Base-by-base conservation (phyloP, 2,888 invertebrate genomes). In the Megaustenia siamemsis region DNA sequence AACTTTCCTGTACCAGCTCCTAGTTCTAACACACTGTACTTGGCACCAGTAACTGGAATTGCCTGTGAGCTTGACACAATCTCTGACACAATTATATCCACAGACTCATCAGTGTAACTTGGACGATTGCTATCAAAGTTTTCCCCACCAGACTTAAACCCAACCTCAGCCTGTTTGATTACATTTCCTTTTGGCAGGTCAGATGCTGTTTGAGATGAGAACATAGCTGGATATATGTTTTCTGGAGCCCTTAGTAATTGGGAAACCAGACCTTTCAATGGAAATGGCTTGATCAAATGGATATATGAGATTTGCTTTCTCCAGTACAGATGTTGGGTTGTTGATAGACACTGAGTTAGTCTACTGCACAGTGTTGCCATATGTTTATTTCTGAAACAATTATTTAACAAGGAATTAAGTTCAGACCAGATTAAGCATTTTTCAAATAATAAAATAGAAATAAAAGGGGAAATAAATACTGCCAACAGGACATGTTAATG, bases 1-100 rank as follows among this genome's bases (percentile, higher is more conserved):
- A 90, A 88, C 75, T 90, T 90, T 10, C 91, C 91, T 24, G 90
- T 91, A 28, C 91, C 91, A 45, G 91, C 89, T 32, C 91, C 91
- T 45, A 91, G 88, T 77, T 91, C 91, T 2, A 90, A 60, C 40
- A 90, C 83, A 68, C 90, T 85, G 82, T 88, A 88, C n/a, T 82
- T 69, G 4, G 81, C 73, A 24, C 12, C 32, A 53, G 38, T 12
- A 21, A 10, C 21, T 38, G 38, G 3, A 56, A 21, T 10, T 38
- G 69, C 53, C 12, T 18, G 10, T 28, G 71, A 32, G 18, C 43
- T 8, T 21, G 73, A 35, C 8, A 35, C 53, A 18, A 78, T 60
- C 35, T 76, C 66, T 6, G 49, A 53, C 10, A 71, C 77, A 53
- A 83, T 71, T 21, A 69, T 18, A 21, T 83, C 82, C 0, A 90